Evolutionary conservation across 2,797 vertebrate species (phyloP), one percentile per base, ranked within the genome.

Genomic region (Darevskia nairensis): DNA sequence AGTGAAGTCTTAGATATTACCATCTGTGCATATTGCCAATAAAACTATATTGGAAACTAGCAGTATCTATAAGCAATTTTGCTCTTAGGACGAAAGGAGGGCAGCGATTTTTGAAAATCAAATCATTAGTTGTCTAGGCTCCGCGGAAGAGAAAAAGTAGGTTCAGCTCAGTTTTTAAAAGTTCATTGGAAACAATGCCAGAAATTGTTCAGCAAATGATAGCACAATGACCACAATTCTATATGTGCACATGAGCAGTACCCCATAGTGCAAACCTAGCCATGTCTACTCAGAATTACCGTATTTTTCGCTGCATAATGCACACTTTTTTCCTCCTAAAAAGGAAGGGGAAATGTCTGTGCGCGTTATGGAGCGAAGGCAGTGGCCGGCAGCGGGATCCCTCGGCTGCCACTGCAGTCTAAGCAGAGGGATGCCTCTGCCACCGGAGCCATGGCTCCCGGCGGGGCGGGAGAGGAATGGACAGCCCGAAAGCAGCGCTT

Each of bases 1-100:
- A 0, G 0, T 23, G 35, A 10, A 0, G 25, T 1, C 3, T 80
- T 76, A 91, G 82, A 87, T 9, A 39, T 6, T 19, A 55, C 11
- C 21, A 41, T 61, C 13, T 39, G 39, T 21, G 15, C 25, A 64
- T n/a, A 81, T 23, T 15, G 41, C 35, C 29, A 35, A 44, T 27
- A 46, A 76, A 76, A 21, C 15, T 64, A 29, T n/a, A 64, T 41
- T 85, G 7, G 27, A 13, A 35, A 61, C 32, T 13, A 64, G 32
- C 17, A 41, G 3, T 55, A 59, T 64, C 7, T 23, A 77, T 11
- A 76, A 29, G 17, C 41, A 85, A 39, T 77, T 85, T 39, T 61
- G 55, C 17, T 23, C 74, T 35, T 6, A 15, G 9, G 39, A 19
- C 55, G 75, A 35, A 75, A 64, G 29, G 50, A 55, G 13, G 50